Percentiles rank a stretch among this genome's conserved stretches.
These are phyloP conservation scores for Caenorhabditis latens DNA, from an alignment of 1,140 invertebrate genomes.

Conservation along the genomic window DNA sequence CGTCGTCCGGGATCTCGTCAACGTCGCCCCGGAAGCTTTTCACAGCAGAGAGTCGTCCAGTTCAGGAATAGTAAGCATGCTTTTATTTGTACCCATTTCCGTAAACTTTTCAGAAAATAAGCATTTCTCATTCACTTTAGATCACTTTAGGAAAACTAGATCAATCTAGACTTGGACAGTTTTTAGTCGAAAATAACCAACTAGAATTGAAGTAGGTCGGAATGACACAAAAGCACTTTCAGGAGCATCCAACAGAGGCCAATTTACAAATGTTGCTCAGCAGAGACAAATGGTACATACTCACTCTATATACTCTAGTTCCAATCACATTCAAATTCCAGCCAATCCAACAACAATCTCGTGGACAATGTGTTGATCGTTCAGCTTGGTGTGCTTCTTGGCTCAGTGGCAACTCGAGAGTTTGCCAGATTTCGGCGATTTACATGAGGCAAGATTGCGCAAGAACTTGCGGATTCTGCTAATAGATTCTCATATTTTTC, in stretches of 20 bases:
- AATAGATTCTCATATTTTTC: neutral
- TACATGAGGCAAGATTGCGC: constrained; percentile 74
- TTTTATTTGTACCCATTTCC: neutral
- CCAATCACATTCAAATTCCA: neutral
- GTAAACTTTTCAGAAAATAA: too few species aligned
- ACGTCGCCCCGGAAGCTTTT: constrained; percentile 28
- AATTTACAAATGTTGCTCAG: neutral
- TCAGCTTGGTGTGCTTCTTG: constrained; percentile 72
- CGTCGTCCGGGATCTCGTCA: constrained; percentile 43
- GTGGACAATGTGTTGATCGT: constrained; percentile 63
- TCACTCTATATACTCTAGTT: neutral
- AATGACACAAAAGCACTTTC: neutral
- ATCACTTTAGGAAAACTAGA: neutral
- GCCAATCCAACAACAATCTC: neutral
- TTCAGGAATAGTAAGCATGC: constrained; percentile 41
- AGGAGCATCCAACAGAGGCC: neutral
- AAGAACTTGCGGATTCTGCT: constrained; percentile 69
- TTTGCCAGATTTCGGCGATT: constrained; percentile 72
- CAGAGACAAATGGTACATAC: neutral
- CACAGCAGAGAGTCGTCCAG: constrained; percentile 6
- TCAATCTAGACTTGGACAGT: neutral
- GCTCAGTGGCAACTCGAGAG: constrained; percentile 67
- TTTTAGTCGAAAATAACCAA: neutral
- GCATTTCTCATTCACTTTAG: neutral
- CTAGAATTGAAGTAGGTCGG: too few species aligned